A percentile compares a stretch with the other conserved stretches of the same genome.
Evolutionary conservation across 2,113 vertebrate genomes (phyloP).

Genomic region (Bothrops jararaca): DNA sequence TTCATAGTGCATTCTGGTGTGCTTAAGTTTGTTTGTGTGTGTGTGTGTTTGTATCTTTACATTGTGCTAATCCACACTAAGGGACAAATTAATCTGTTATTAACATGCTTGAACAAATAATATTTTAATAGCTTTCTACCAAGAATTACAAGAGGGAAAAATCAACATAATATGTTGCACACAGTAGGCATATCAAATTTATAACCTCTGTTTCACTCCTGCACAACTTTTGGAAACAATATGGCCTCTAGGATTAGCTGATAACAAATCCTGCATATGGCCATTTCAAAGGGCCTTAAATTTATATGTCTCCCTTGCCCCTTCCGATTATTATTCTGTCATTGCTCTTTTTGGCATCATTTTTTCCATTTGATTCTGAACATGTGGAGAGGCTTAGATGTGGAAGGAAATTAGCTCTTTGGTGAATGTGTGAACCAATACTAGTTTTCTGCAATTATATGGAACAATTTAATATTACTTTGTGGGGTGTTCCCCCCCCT

Average conservation of each 20-base stretch:
- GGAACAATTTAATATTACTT: constrained; percentile 11
- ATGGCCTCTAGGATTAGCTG: constrained; percentile 17
- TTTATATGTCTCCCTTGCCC: constrained; percentile 23
- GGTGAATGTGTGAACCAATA: neutral
- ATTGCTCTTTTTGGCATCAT: constrained; percentile 2
- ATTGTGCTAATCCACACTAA: neutral
- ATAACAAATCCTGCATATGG: constrained; percentile 28
- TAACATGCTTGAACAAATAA: constrained; percentile 7
- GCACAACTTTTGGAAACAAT: constrained; percentile 10
- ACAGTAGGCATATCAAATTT: constrained; percentile 13
- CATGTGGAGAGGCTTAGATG: neutral
- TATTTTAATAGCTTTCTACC: constrained; percentile 20
- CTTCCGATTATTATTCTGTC: neutral
- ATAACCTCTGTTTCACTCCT: constrained; percentile 12
- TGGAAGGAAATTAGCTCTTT: neutral
- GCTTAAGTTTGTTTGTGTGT: neutral
- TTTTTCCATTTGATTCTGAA: constrained; percentile 2
- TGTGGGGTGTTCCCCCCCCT: neutral
- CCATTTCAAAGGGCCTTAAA: constrained; percentile 19
- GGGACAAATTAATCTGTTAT: neutral
- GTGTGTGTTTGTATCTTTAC: neutral
- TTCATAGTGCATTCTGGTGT: neutral
- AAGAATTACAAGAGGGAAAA: neutral
- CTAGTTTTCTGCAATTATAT: neutral
- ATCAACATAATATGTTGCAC: neutral